Conservation (phyloP, 2,888 invertebrate genomes). For the Patella depressa region DNA sequence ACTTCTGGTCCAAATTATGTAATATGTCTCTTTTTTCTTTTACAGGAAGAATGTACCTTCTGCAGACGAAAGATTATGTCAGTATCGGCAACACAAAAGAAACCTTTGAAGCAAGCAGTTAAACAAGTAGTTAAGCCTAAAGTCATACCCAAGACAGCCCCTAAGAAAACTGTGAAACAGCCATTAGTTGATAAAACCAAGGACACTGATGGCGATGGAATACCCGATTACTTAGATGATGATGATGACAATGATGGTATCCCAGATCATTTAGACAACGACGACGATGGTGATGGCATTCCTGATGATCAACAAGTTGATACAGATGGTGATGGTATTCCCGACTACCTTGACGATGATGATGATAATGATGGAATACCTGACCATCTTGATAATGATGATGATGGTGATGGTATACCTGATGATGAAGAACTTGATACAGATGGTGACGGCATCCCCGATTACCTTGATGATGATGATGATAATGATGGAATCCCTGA, state of each 20-base stretch:
- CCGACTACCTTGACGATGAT: constrained; percentile 40
- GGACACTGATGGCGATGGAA: constrained; percentile 52
- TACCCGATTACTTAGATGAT: constrained; percentile 52
- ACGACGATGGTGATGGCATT: constrained; percentile 64
- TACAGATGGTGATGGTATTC: constrained; percentile 42
- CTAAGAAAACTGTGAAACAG: not conserved
- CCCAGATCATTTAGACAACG: constrained; percentile 50
- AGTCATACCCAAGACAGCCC: not conserved
- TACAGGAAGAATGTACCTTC: constrained; percentile 53
- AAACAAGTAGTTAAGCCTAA: constrained; percentile 20
- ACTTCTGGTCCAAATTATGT: too few relatives aligned
- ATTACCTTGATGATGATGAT: constrained; percentile 54
- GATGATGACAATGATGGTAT: constrained; percentile 58
- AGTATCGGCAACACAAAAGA: constrained; percentile 23
- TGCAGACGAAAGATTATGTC: constrained; percentile 55
- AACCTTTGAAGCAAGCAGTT: constrained; percentile 1
- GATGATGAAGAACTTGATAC: constrained; percentile 40
- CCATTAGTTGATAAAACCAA: constrained; percentile 35
- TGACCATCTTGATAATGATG: constrained; percentile 55
- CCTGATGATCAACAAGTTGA: constrained; percentile 50
- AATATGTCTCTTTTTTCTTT: constrained; percentile 13
- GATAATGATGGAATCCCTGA: constrained; percentile 60
- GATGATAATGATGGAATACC: constrained; percentile 40
- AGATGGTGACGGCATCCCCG: constrained; percentile 64
- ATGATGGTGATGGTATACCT: constrained; percentile 50